Evolutionary conservation across 2,888 invertebrate genomes (phyloP).

Genomic region (Furcula furcula): DNA sequence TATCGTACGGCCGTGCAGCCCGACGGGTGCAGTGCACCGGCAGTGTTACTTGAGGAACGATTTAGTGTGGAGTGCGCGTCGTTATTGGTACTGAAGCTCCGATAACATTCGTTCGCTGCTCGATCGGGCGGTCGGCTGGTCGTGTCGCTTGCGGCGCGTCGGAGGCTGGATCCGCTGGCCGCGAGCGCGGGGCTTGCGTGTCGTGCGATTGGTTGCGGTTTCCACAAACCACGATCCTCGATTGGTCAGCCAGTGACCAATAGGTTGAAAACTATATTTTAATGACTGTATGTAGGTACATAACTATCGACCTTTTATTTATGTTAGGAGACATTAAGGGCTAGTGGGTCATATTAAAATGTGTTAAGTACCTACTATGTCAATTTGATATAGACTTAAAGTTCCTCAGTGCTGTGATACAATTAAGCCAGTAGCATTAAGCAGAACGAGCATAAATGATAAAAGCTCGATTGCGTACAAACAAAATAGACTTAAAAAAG

Average conservation of each 20-base stretch:
- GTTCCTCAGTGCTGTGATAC: no score
- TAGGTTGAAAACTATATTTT: slow-evolving; percentile 14
- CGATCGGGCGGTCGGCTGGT: background rate
- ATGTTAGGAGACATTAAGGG: no score
- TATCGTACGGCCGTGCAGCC: background rate
- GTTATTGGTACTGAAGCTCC: background rate
- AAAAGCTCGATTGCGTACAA: no score
- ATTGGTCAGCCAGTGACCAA: slow-evolving; percentile 27
- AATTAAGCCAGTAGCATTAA: no score
- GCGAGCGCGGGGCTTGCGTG: background rate
- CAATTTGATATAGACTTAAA: no score
- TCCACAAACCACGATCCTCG: slow-evolving; percentile 13
- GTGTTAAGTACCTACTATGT: no score
- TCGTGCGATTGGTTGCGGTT: slow-evolving; percentile 13
- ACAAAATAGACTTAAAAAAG: no score
- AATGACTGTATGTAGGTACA: slow-evolving; percentile 4
- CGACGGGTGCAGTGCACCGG: background rate
- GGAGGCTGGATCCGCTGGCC: background rate
- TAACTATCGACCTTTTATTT: no score
- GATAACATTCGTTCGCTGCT: background rate
- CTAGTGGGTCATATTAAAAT: no score
- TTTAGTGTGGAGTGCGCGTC: background rate
- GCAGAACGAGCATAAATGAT: no score
- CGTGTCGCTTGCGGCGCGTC: background rate
- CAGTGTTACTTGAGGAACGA: background rate